phyloP scores from a whole-genome alignment of 2,113 vertebrate genomes.

The Bubo bubo region DNA sequence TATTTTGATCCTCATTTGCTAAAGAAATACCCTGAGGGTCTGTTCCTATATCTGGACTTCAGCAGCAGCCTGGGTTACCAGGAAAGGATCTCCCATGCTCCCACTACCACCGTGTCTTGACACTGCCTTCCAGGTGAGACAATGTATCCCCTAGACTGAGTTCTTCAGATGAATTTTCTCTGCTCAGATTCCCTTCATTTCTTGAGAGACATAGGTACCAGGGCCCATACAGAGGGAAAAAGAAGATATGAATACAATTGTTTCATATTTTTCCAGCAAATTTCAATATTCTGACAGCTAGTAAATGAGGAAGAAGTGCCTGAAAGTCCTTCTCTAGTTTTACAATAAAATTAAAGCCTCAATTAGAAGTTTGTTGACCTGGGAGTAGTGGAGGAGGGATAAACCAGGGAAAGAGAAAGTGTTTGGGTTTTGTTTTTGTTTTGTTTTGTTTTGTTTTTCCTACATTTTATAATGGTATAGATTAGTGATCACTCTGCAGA shows the following conservation, averaged over 20 bases:
- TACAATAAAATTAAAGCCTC: not conserved
- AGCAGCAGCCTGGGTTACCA: not conserved
- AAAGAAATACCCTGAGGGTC: not conserved
- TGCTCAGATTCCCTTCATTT: not conserved
- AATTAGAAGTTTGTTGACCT: not conserved
- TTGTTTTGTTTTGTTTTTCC: not conserved
- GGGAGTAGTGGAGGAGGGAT: not conserved
- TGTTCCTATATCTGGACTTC: not conserved
- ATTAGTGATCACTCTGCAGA: not conserved
- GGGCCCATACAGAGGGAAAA: not conserved
- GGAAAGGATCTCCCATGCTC: not conserved
- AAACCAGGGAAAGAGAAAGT: not conserved
- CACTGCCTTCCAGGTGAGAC: not conserved
- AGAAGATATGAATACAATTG: not conserved
- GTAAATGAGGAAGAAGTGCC: not conserved
- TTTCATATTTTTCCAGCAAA: not conserved
- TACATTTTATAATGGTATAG: not conserved
- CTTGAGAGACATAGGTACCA: not conserved
- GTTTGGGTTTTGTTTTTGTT: fast-evolving
- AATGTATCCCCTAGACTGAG: not conserved
- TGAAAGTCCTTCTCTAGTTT: not conserved
- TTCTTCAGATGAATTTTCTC: not conserved
- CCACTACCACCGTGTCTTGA: not conserved
- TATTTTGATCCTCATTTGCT: not conserved
- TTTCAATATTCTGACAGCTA: not conserved